Base-by-base conservation (phyloP, 2,888 invertebrate genomes). In the Tuta absoluta region DNA sequence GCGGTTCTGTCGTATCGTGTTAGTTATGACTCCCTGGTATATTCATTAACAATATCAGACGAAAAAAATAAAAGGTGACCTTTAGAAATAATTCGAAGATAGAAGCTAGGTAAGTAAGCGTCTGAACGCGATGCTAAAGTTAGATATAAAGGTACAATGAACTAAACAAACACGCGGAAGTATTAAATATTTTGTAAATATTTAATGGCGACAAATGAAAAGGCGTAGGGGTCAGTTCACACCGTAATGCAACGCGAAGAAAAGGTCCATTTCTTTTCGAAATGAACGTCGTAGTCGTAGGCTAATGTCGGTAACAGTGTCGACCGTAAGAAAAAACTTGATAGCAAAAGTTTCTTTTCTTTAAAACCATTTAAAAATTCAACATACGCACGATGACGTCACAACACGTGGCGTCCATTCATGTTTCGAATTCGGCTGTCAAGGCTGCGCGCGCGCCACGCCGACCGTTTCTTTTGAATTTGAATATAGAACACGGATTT, bases 31-130 rank as follows among this genome's bases (percentile, higher is more conserved):
- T 61, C 65, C 66, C 64, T 74, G 74, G 77, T 72, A 81, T 73
- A 74, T 75, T 79, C 74, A 74, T 75, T 79, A 75, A 77, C 74
- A 75, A 76, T 77, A 78, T 77, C 77, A 73, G 76, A 72, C 10
- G 17, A 56, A 33, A 33, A 33, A 33, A 33, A 33, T 33, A 33
- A 10, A 33, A 33, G 33, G 33, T 33, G 33, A 33, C 33, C 33
- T 33, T 28, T 28, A 3, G 33, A 33, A n/a, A 33, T 33, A 33
- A 33, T 33, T 33, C 10, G 33, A 7, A 17, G 51, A 8, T 23
- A 17, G 19, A n/a, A n/a, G n/a, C n/a, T n/a, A n/a, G n/a, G 5
- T 49, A 21, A 11, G 48, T n/a, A n/a, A 19, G 28, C 28, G 28
- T 28, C 5, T 33, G 33, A 28, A 10, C 8, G 4, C 10, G n/a